A percentile compares a stretch with the other conserved stretches of the same genome.
phyloP scores from a whole-genome alignment of 2,113 vertebrate species.

The Campylomormyrus numenius region DNA sequence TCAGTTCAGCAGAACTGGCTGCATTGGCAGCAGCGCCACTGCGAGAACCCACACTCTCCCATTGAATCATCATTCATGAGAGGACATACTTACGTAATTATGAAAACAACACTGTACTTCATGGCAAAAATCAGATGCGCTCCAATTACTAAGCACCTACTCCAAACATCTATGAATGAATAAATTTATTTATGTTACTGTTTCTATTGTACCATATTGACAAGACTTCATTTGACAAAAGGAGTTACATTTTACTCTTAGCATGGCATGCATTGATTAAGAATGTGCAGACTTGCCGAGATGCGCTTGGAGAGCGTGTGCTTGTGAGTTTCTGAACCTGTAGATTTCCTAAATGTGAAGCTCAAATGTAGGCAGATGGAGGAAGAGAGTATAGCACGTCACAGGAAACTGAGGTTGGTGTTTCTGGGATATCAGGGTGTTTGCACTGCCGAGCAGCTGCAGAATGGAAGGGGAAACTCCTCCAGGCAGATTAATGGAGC shows the following conservation, averaged over 20 bases:
- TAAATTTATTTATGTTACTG: too few species aligned
- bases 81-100: background rate
- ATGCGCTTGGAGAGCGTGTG: background rate
- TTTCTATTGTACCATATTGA: background rate
- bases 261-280: slow-evolving; percentile 8
- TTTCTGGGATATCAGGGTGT: background rate
- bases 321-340: background rate
- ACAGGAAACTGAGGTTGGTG: background rate
- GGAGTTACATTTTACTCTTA: background rate
- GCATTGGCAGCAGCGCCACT: background rate
- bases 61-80: background rate
- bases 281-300: background rate
- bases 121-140: background rate
- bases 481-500: background rate
- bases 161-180: background rate
- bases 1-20: background rate
- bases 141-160: background rate
- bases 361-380: background rate
- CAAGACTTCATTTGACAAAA: background rate
- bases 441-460: background rate
- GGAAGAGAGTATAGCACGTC: background rate
- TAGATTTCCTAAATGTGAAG: background rate
- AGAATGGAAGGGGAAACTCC: background rate
- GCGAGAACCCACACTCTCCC: background rate
- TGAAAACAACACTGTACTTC: background rate